phyloP scores from a whole-genome alignment of 1,140 invertebrate species.

The Grapholita molesta region DNA sequence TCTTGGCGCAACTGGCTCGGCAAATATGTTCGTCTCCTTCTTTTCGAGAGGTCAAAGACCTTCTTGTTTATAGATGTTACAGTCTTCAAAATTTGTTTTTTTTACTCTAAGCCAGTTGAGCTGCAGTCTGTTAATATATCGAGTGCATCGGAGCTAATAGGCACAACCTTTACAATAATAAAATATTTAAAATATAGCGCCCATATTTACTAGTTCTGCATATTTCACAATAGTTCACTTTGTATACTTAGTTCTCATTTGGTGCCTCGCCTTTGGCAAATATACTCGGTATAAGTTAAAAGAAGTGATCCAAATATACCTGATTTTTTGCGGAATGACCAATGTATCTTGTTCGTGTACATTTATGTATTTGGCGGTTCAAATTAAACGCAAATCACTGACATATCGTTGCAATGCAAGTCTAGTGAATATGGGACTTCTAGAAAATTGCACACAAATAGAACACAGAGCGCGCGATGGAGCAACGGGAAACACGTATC shows the following conservation, averaged over 20 bases:
- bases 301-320: no score
- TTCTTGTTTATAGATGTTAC: no score
- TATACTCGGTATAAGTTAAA: no score
- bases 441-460: not conserved
- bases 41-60: not conserved
- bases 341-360: no score
- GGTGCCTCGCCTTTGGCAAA: not conserved
- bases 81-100: no score
- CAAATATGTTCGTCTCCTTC: not conserved
- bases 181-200: not conserved
- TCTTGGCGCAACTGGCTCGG: not conserved
- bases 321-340: no score
- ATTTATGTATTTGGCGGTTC: no score
- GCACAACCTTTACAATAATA: slow-evolving; percentile 1
- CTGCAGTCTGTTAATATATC: not conserved
- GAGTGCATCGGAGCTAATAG: not conserved
- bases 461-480: not conserved
- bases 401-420: not conserved
- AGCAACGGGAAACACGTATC: not conserved
- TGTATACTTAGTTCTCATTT: not conserved
- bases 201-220: not conserved
- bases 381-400: not conserved
- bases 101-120: not conserved
- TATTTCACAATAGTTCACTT: not conserved
- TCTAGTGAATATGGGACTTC: not conserved